phyloP scores from a whole-genome alignment of 2,888 invertebrate genomes.

The Tetropium fuscum region DNA sequence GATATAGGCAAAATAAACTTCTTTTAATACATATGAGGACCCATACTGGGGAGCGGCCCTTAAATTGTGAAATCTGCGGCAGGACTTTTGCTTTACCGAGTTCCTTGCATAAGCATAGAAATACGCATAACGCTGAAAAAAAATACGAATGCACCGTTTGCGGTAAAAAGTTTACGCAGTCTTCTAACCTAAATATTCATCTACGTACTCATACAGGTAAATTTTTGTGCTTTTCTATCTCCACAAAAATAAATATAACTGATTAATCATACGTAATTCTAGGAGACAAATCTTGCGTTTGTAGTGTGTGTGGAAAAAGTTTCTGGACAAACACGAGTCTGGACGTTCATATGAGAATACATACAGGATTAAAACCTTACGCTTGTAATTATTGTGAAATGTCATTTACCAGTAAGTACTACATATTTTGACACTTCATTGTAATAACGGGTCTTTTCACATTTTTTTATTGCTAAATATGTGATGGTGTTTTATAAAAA shows the following conservation, averaged over 20 bases:
- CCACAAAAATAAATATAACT: no score
- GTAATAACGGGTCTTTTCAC: not conserved
- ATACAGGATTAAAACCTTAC: conserved; percentile 62
- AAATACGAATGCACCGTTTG: conserved; percentile 60
- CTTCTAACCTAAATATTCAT: conserved; percentile 60
- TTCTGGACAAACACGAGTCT: conserved; percentile 58
- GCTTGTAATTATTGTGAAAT: conserved; percentile 57
- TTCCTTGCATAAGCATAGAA: conserved; percentile 61
- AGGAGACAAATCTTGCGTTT: conserved; percentile 60
- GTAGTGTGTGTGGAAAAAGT: conserved; percentile 60
- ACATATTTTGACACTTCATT: no score
- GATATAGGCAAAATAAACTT: conserved; percentile 60
- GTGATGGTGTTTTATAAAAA: not conserved
- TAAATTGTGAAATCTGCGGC: conserved; percentile 62
- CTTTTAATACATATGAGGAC: conserved; percentile 59
- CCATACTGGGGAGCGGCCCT: conserved; percentile 63
- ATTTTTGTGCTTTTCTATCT: not conserved
- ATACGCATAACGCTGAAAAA: conserved; percentile 57
- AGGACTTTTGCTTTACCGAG: conserved; percentile 61
- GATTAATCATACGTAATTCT: no score
- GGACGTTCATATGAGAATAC: conserved; percentile 59
- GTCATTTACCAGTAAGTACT: conserved; percentile 60
- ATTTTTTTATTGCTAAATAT: not conserved
- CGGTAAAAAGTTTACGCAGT: conserved; percentile 60
- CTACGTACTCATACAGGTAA: conserved; percentile 60